These are phyloP conservation scores for Cotesia typhae DNA, from an alignment of 1,140 invertebrate genomes.

Conservation along the genomic window DNA sequence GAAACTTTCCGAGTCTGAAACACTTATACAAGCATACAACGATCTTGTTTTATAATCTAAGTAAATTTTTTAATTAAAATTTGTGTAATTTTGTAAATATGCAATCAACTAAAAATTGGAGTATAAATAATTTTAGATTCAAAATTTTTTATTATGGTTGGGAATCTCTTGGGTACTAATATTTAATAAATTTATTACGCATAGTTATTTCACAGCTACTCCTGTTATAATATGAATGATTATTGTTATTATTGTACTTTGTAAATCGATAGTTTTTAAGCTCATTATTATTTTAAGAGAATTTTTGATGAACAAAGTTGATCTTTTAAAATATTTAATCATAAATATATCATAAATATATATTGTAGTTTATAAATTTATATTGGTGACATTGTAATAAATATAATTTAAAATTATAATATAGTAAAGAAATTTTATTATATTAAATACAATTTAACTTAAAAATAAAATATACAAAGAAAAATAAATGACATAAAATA, in stretches of 20 bases:
- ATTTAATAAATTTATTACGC: neutral
- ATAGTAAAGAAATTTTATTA: too few relatives aligned
- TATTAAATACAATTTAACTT: too few relatives aligned
- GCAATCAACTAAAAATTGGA: constrained; percentile 11
- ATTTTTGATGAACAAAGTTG: constrained; percentile 9
- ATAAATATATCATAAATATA: neutral
- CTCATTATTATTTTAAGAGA: neutral
- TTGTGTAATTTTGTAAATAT: constrained; percentile 51
- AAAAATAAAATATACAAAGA: too few relatives aligned
- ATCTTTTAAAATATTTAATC: neutral
- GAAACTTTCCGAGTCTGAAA: constrained; percentile 72
- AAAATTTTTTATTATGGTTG: neutral
- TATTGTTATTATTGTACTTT: too few relatives aligned
- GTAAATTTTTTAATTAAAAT: neutral
- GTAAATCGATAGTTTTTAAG: too few relatives aligned
- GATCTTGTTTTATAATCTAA: constrained; percentile 65
- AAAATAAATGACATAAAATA: too few relatives aligned
- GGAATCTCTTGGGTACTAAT: neutral
- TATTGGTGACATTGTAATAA: constrained; percentile 24
- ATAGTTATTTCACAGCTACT: too few relatives aligned
- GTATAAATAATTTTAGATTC: neutral
- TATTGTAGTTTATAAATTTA: constrained; percentile 10
- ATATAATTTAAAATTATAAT: neutral
- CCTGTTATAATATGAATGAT: too few relatives aligned
- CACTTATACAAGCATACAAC: constrained; percentile 68